Conservation (phyloP, 2,113 vertebrate genomes). For the Psittacus erithacus region DNA sequence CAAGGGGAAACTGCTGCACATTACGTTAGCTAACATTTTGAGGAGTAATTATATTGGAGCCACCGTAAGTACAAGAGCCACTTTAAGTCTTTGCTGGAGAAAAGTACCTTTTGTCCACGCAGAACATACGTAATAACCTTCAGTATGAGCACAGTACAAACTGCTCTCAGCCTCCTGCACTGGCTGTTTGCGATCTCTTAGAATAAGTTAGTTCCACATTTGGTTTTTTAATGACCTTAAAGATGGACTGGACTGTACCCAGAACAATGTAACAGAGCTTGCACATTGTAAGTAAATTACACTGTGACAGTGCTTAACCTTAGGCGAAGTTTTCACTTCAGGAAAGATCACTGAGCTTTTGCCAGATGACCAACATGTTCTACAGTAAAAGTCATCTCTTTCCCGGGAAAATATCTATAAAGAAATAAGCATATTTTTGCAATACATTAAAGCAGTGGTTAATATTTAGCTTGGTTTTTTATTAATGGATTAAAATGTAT, state of each 20-base stretch:
- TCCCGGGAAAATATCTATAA: background rate
- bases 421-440: background rate
- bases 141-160: background rate
- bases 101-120: background rate
- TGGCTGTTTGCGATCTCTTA: accelerated
- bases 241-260: background rate
- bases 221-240: background rate
- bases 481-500: background rate
- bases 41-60: background rate
- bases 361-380: background rate
- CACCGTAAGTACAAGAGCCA: background rate
- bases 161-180: background rate
- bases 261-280: background rate
- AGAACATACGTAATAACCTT: accelerated
- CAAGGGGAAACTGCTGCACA: background rate
- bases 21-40: background rate
- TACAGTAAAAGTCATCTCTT: background rate
- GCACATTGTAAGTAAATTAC: background rate
- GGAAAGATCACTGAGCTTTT: background rate
- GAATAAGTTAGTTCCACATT: background rate
- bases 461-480: background rate
- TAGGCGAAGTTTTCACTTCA: background rate
- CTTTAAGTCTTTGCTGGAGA: background rate
- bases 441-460: background rate
- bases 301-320: background rate